Evolutionary conservation across 2,113 vertebrate genomes (phyloP).

Genomic region (Acanthochromis polyacanthus): DNA sequence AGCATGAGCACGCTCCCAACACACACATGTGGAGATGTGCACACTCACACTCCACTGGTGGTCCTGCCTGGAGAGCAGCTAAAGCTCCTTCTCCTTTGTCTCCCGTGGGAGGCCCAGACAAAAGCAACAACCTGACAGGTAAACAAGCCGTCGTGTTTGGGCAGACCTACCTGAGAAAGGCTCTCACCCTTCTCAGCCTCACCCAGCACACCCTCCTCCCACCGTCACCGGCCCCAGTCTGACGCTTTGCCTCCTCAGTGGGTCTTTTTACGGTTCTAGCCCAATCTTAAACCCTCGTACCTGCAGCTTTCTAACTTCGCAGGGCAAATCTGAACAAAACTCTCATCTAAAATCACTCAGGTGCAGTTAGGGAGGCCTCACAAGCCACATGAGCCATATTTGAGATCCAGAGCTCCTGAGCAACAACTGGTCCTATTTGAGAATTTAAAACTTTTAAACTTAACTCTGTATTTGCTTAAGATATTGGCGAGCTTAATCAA

Average conservation of each 20-base stretch:
- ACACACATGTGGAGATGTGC: constrained; percentile 29
- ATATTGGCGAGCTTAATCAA: too few species aligned
- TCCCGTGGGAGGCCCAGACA: constrained; percentile 78
- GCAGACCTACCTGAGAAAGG: constrained; percentile 77
- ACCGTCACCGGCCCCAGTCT: constrained; percentile 32
- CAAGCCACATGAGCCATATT: constrained; percentile 14
- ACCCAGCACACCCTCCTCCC: constrained; percentile 63
- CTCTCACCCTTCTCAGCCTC: constrained; percentile 69
- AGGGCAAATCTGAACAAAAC: not conserved
- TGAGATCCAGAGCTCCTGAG: not conserved
- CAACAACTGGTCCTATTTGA: not conserved
- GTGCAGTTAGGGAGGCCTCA: not conserved
- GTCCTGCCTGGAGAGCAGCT: constrained; percentile 72
- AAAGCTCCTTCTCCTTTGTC: constrained; percentile 74
- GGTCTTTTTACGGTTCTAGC: not conserved
- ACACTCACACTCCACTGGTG: constrained; percentile 76
- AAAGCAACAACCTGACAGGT: constrained; percentile 79
- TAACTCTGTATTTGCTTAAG: too few species aligned
- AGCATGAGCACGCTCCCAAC: not conserved
- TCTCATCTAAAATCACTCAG: not conserved
- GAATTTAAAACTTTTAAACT: too few species aligned
- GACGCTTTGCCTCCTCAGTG: constrained; percentile 13
- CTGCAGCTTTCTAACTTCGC: not conserved
- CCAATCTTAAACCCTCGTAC: not conserved
- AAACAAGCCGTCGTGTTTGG: constrained; percentile 83